A percentile compares a stretch with the other conserved stretches of the same genome.
Evolutionary conservation across 2,113 vertebrate species (phyloP).

Genomic region (Sinosuthora webbiana): DNA sequence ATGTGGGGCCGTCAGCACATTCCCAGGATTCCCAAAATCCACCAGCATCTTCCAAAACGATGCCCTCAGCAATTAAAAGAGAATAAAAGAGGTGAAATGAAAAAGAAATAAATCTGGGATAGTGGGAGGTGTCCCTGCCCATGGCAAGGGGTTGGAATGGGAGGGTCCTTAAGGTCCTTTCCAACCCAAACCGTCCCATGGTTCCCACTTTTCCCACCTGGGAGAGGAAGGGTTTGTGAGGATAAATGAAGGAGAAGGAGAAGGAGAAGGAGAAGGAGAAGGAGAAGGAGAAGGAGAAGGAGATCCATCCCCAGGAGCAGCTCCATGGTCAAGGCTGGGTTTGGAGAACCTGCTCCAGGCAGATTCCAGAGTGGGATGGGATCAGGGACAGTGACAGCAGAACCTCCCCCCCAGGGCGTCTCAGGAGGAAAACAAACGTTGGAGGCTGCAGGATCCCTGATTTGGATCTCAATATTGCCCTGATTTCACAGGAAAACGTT

Average conservation of each 20-base stretch:
- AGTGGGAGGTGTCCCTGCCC: neutral
- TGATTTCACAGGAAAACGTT: neutral
- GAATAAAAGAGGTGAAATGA: neutral
- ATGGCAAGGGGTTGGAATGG: neutral
- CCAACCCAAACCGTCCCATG: neutral
- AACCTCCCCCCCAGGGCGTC: neutral
- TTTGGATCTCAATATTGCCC: neutral
- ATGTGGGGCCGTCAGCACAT: neutral
- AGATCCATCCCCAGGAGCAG: neutral
- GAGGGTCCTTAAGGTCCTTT: neutral
- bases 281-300: neutral
- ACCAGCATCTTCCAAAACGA: neutral
- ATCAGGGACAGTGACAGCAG: neutral
- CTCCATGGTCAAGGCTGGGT: neutral
- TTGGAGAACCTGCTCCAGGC: neutral
- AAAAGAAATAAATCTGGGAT: neutral
- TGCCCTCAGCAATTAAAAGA: neutral
- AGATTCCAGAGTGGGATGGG: neutral
- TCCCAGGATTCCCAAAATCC: neutral
- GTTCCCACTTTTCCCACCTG: neutral
- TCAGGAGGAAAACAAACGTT: accelerated
- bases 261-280: neutral
- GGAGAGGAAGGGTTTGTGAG: neutral
- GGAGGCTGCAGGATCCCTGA: neutral
- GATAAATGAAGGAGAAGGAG: neutral